Conservation (phyloP, 2,113 vertebrate genomes). For the Lynx canadensis region DNA sequence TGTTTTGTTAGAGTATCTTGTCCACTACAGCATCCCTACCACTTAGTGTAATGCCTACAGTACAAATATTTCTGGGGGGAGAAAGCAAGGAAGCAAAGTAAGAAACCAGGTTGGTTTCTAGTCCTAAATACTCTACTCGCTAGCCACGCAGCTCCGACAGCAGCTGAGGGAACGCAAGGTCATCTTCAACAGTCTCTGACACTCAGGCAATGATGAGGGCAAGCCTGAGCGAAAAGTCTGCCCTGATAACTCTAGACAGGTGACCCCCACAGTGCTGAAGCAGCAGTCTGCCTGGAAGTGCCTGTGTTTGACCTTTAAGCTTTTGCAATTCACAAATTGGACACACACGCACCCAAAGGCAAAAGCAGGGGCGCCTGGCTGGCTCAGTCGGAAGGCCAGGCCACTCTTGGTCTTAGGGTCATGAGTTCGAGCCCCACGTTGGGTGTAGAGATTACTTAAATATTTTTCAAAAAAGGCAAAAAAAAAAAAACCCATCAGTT, state of each 20-base stretch:
- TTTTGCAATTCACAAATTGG: neutral
- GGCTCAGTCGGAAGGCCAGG: too few species aligned
- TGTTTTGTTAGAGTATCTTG: neutral
- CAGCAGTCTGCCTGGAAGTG: neutral
- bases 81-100: neutral
- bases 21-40: neutral
- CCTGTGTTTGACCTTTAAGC: neutral
- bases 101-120: neutral
- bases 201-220: neutral
- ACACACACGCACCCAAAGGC: neutral
- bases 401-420: too few species aligned
- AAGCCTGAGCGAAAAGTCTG: neutral
- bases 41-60: neutral
- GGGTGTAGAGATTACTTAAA: too few species aligned
- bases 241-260: neutral
- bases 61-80: neutral
- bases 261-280: neutral
- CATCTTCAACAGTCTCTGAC: neutral
- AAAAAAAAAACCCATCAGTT: neutral
- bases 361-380: neutral
- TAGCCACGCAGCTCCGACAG: accelerated
- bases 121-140: neutral
- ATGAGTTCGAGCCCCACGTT: too few species aligned
- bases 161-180: neutral
- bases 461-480: neutral